Conservation (phyloP, 2,113 vertebrate species). For the Macrotus californicus region DNA sequence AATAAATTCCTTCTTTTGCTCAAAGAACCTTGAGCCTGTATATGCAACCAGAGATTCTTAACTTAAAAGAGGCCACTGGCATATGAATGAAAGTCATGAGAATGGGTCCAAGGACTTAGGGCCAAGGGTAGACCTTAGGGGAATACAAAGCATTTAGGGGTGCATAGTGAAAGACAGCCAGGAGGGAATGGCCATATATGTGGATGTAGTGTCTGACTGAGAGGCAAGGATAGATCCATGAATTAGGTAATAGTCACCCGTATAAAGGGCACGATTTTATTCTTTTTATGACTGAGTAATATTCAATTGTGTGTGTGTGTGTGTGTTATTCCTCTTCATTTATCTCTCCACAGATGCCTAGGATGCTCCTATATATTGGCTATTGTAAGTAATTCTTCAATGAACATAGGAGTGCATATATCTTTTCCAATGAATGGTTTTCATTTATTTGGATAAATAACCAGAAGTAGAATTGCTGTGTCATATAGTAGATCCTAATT, state of each 20-base stretch:
- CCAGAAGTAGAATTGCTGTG: not conserved
- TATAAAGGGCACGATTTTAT: not conserved
- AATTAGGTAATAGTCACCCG: not conserved
- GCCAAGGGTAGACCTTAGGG: no score
- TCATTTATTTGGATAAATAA: not conserved
- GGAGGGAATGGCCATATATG: not conserved
- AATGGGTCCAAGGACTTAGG: not conserved
- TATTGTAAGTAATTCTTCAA: not conserved
- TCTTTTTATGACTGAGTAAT: not conserved
- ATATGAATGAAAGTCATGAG: not conserved
- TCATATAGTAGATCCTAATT: not conserved
- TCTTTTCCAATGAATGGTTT: not conserved
- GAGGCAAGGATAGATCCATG: not conserved
- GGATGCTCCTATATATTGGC: not conserved
- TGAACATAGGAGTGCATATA: not conserved
- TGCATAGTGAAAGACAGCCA: not conserved
- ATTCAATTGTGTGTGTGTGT: not conserved
- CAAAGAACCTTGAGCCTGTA: not conserved
- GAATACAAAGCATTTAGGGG: not conserved
- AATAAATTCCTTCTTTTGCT: not conserved
- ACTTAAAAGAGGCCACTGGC: not conserved
- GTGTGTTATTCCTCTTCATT: not conserved
- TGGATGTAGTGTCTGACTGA: not conserved
- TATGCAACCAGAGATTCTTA: not conserved
- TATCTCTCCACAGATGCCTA: not conserved